A percentile compares a stretch with the other conserved stretches of the same genome.
Conservation (phyloP, 2,888 invertebrate species). For the Himalopsyche anomala region DNA sequence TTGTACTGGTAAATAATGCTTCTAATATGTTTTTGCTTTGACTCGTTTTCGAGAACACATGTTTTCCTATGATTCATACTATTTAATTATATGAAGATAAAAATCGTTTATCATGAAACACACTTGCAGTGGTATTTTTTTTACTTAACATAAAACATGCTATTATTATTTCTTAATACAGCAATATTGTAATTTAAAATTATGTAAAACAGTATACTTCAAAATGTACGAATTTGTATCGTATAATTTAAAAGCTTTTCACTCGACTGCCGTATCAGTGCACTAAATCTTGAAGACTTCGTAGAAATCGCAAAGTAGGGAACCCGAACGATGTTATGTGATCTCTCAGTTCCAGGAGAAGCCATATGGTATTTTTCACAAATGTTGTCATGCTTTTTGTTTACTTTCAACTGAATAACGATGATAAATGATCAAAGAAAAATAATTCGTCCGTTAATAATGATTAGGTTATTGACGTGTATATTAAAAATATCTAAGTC, state of each 20-base stretch:
- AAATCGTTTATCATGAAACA: not conserved
- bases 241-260: constrained; percentile 2
- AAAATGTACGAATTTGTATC: not conserved
- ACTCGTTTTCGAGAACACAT: not conserved
- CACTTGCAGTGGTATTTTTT: not conserved
- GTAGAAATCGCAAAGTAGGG: not conserved
- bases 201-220: not conserved
- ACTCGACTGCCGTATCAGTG: constrained; percentile 20
- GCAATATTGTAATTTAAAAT: not conserved
- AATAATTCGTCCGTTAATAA: too few species aligned
- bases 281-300: constrained; percentile 4
- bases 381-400: too few species aligned
- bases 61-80: not conserved
- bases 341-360: too few species aligned
- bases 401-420: too few species aligned
- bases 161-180: not conserved
- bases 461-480: too few species aligned
- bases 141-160: not conserved
- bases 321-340: not conserved
- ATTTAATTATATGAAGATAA: not conserved
- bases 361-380: too few species aligned
- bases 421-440: too few species aligned
- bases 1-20: not conserved
- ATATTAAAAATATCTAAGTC: too few species aligned
- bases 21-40: not conserved